Evolutionary conservation across 2,797 vertebrate species (phyloP).

Genomic region (Calcarius lapponicus): DNA sequence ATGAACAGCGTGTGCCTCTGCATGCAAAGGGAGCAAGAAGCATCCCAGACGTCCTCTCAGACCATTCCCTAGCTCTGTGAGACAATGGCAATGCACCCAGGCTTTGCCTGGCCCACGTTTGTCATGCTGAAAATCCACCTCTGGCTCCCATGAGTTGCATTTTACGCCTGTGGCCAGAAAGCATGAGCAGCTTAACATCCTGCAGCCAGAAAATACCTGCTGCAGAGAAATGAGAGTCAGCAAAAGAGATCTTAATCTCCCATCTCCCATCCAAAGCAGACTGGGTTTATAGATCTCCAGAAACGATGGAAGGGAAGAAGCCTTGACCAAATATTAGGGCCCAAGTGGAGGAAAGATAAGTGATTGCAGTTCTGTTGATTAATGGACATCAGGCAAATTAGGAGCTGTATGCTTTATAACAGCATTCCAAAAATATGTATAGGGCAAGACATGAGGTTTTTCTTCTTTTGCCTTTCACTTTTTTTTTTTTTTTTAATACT

Average conservation of each 20-base stretch:
- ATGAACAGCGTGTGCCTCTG: not conserved
- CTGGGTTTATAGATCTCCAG: not conserved
- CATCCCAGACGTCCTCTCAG: not conserved
- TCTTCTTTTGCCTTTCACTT: not conserved
- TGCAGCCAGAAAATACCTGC: not conserved
- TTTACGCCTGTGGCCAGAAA: not conserved
- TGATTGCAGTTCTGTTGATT: not conserved
- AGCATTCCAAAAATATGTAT: not conserved
- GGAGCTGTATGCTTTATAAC: not conserved
- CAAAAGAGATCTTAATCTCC: not conserved
- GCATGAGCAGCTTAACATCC: not conserved
- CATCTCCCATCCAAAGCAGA: not conserved
- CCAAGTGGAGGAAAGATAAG: not conserved
- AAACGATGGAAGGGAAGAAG: not conserved
- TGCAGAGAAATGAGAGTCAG: not conserved
- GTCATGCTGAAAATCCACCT: not conserved
- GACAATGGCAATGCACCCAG: not conserved
- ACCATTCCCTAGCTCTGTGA: not conserved
- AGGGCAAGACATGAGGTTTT: not conserved
- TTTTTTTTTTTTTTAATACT: not conserved
- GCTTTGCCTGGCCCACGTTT: not conserved
- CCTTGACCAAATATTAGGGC: not conserved
- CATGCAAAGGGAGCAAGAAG: not conserved
- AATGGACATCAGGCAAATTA: not conserved
- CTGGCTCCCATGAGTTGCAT: not conserved